Percentiles rank a stretch among this genome's conserved stretches.
These are phyloP conservation scores for Pachydiplax longipennis DNA, from an alignment of 2,888 invertebrate species.

Conservation along the genomic window DNA sequence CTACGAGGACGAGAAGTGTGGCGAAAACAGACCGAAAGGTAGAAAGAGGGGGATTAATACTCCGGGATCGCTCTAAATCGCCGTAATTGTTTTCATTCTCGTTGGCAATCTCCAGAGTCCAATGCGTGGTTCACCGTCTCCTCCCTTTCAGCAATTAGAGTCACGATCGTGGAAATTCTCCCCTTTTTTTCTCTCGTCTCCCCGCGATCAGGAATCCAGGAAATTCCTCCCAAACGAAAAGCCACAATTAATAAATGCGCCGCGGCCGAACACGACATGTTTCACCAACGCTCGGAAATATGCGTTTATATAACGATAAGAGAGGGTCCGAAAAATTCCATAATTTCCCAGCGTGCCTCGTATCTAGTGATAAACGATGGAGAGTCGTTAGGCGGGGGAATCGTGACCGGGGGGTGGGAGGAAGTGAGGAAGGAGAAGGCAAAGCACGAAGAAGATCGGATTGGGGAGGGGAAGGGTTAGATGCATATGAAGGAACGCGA, in stretches of 20 bases:
- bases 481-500: not conserved
- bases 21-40: not conserved
- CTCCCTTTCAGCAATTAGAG: not conserved
- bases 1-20: no score
- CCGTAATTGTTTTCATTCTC: constrained; percentile 1
- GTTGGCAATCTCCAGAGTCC: not conserved
- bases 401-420: not conserved
- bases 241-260: not conserved
- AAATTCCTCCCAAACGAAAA: not conserved
- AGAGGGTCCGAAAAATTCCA: constrained; percentile 12
- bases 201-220: not conserved
- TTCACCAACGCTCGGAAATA: not conserved
- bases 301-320: constrained; percentile 11
- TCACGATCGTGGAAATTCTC: not conserved
- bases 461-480: not conserved
- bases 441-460: not conserved
- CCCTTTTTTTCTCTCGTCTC: not conserved
- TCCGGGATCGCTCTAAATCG: constrained; percentile 1
- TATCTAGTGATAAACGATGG: constrained; percentile 9
- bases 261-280: constrained; percentile 2
- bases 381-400: constrained; percentile 4
- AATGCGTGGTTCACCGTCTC: not conserved
- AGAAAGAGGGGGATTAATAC: not conserved
- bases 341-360: not conserved
- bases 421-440: not conserved